A percentile compares a stretch with the other conserved stretches of the same genome.
phyloP scores from a whole-genome alignment of 92 coral and sea anemone genomes.

The Palythoa heliodiscus region DNA sequence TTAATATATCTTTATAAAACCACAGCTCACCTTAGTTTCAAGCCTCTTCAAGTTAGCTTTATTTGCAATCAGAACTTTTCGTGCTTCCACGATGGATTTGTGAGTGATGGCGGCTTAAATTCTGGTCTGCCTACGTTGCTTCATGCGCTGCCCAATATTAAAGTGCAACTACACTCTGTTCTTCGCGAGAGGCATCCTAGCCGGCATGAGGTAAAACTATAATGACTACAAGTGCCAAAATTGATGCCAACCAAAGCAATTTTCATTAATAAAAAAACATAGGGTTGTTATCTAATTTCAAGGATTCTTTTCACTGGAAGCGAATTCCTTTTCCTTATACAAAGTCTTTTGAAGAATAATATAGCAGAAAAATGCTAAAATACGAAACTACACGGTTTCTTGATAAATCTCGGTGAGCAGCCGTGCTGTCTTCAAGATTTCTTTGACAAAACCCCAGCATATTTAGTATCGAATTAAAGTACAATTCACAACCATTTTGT shows the following conservation, averaged over 20 bases:
- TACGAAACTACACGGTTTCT: slow-evolving; percentile 5
- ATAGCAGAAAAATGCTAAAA: slow-evolving; percentile 1
- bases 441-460: slow-evolving; percentile 13
- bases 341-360: slow-evolving; percentile 7
- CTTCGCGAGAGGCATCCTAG: slow-evolving; percentile 7
- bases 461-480: background rate
- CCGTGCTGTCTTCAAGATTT: slow-evolving; percentile 4
- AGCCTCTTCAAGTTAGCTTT: slow-evolving; percentile 19
- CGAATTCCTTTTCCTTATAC: slow-evolving; percentile 17
- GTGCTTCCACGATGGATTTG: slow-evolving; percentile 27
- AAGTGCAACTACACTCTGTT: background rate
- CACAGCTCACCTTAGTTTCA: slow-evolving; percentile 1
- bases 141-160: slow-evolving; percentile 15
- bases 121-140: slow-evolving; percentile 2
- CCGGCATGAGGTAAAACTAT: background rate
- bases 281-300: slow-evolving; percentile 19
- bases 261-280: slow-evolving; percentile 15
- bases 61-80: slow-evolving; percentile 8
- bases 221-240: slow-evolving; percentile 14
- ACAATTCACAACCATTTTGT: background rate
- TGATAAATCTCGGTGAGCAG: slow-evolving; percentile 5
- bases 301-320: slow-evolving; percentile 22
- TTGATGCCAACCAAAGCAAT: slow-evolving; percentile 1
- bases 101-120: slow-evolving; percentile 1
- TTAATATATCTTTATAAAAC: slow-evolving; percentile 1